Conservation (phyloP, 2,797 vertebrate genomes). For the Melanotaenia pygmaea region DNA sequence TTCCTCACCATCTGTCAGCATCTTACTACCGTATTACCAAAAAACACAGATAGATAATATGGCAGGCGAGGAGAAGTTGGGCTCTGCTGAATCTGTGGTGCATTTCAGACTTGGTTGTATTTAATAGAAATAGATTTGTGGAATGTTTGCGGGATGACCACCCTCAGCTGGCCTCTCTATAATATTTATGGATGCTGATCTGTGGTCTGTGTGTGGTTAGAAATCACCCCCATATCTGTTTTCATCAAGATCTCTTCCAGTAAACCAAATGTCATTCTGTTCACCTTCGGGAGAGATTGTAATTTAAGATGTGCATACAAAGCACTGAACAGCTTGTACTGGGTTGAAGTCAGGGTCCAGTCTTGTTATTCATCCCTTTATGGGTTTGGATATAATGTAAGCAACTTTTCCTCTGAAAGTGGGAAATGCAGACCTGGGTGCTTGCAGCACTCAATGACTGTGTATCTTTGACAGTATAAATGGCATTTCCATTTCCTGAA, state of each 20-base stretch:
- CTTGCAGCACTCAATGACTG: slow-evolving; percentile 40
- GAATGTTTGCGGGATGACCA: slow-evolving; percentile 80
- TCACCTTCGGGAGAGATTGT: slow-evolving; percentile 74
- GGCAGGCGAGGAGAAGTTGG: slow-evolving; percentile 31
- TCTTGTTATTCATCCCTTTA: slow-evolving; percentile 69
- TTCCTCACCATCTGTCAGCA: slow-evolving; percentile 53
- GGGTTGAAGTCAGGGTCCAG: slow-evolving; percentile 42
- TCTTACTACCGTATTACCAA: slow-evolving; percentile 36
- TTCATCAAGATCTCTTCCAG: slow-evolving; percentile 77
- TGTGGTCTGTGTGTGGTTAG: slow-evolving; percentile 78
- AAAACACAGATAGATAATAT: slow-evolving; percentile 58
- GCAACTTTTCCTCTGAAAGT: slow-evolving; percentile 47
- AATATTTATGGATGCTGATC: slow-evolving; percentile 78
- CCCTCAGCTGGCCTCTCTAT: slow-evolving; percentile 71
- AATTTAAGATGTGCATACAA: slow-evolving; percentile 70
- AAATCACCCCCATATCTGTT: slow-evolving; percentile 79
- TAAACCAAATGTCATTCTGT: slow-evolving; percentile 77
- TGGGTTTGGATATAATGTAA: slow-evolving; percentile 61
- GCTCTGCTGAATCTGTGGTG: slow-evolving; percentile 30
- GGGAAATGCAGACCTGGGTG: slow-evolving; percentile 53
- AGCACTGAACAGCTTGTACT: slow-evolving; percentile 44
- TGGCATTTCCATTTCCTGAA: slow-evolving; percentile 64
- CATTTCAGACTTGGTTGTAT: slow-evolving; percentile 48
- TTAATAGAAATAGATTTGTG: slow-evolving; percentile 76
- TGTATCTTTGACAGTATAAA: slow-evolving; percentile 56